These are phyloP conservation scores for Hoplodrina ambigua DNA, from an alignment of 2,888 invertebrate genomes.

Conservation along the genomic window DNA sequence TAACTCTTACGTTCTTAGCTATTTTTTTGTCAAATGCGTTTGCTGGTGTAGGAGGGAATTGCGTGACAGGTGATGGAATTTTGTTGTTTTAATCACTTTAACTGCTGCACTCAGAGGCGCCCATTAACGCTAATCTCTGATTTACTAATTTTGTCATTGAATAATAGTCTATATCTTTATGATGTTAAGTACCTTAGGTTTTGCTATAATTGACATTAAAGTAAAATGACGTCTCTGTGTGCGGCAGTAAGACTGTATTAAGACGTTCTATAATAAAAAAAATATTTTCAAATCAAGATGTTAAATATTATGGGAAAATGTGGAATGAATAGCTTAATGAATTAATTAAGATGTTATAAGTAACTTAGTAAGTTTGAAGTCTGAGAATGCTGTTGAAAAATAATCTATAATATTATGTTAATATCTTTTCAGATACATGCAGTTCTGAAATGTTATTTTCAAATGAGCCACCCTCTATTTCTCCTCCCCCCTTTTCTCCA, in stretches of 20 bases:
- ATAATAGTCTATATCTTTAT: conserved; percentile 11
- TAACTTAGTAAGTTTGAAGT: conserved; percentile 25
- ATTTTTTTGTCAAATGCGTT: not conserved
- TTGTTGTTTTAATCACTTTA: conserved; percentile 10
- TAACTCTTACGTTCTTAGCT: conserved; percentile 5
- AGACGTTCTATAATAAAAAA: not conserved
- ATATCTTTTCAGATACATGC: conserved; percentile 31
- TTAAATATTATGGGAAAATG: conserved; percentile 7
- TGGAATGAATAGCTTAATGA: conserved; percentile 18
- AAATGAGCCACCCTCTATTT: conserved; percentile 32
- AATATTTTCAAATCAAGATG: not conserved
- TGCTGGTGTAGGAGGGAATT: conserved; percentile 5
- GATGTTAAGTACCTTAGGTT: conserved; percentile 12
- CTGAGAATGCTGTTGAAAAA: conserved; percentile 10
- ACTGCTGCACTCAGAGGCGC: not conserved
- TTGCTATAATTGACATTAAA: conserved; percentile 4
- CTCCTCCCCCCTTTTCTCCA: conserved; percentile 37
- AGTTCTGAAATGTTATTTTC: conserved; percentile 29
- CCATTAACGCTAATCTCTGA: conserved; percentile 7
- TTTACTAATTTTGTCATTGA: conserved; percentile 12
- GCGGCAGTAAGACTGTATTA: conserved; percentile 9
- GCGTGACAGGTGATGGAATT: conserved; percentile 8
- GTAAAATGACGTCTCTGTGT: conserved; percentile 8
- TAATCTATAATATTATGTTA: conserved; percentile 3
- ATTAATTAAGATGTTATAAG: conserved; percentile 15